Evolutionary conservation across 2,888 invertebrate genomes (phyloP).

Genomic region (Apodemia arnacis): DNA sequence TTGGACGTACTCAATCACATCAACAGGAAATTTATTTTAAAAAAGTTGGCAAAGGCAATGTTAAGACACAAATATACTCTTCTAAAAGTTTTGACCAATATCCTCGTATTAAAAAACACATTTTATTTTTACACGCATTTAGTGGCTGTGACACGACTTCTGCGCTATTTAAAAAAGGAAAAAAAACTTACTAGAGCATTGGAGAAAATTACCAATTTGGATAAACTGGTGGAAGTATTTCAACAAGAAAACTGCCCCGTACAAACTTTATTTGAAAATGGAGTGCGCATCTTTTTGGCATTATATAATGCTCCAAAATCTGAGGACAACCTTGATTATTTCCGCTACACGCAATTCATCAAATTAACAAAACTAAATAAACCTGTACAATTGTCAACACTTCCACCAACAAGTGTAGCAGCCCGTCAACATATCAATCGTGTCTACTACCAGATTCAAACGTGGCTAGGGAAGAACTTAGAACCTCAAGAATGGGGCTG

Average conservation of each 20-base stretch:
- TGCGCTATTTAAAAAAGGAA: slow-evolving; percentile 82
- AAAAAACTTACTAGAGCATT: slow-evolving; percentile 83
- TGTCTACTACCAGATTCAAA: not conserved
- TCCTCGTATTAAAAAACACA: slow-evolving; percentile 83
- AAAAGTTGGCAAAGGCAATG: slow-evolving; percentile 88
- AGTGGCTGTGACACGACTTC: slow-evolving; percentile 85
- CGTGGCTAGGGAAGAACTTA: not conserved
- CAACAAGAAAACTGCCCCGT: slow-evolving; percentile 87
- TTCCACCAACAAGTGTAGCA: slow-evolving; percentile 3
- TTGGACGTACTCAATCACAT: slow-evolving; percentile 86
- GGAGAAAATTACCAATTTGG: slow-evolving; percentile 83
- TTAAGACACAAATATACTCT: slow-evolving; percentile 87
- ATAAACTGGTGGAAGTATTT: slow-evolving; percentile 79
- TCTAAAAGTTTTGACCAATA: slow-evolving; percentile 87
- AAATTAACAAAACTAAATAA: not conserved
- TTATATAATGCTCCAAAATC: slow-evolving; percentile 7
- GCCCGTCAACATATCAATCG: not conserved
- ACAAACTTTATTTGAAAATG: slow-evolving; percentile 81
- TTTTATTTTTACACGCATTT: slow-evolving; percentile 83
- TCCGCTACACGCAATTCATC: not conserved
- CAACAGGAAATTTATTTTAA: slow-evolving; percentile 85
- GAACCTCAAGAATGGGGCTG: not conserved
- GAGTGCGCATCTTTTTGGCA: not conserved
- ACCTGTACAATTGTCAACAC: not conserved
- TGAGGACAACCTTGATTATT: not conserved